Percentiles rank a stretch among this genome's conserved stretches.
These are phyloP conservation scores for Cyprinodon tularosa DNA, from an alignment of 2,113 vertebrate species.

Conservation along the genomic window DNA sequence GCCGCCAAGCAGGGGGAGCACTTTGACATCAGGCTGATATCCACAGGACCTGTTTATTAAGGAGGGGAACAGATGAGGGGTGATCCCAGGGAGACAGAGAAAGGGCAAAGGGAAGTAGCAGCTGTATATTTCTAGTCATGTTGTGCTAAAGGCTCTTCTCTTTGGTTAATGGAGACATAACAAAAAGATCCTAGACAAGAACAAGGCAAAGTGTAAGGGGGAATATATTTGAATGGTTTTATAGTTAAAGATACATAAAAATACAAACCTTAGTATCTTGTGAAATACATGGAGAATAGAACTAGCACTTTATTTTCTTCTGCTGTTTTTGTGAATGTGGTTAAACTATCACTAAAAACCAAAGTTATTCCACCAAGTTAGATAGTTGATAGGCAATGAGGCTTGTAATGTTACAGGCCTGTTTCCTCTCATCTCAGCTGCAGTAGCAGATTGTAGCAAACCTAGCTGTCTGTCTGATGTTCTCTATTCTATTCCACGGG, in stretches of 20 bases:
- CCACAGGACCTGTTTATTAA: conserved; percentile 81
- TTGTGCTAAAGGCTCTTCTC: conserved; percentile 3
- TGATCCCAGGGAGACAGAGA: conserved; percentile 7
- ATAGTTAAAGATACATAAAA: background rate
- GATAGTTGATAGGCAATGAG: background rate
- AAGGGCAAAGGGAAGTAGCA: background rate
- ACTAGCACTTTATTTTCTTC: background rate
- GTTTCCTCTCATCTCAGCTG: background rate
- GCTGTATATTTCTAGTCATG: conserved; percentile 11
- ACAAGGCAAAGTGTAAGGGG: conserved; percentile 11
- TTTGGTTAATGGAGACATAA: conserved; percentile 15
- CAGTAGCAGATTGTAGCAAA: no score
- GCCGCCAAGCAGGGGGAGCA: conserved; percentile 91
- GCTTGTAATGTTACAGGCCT: background rate
- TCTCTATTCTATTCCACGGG: no score
- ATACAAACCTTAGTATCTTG: background rate
- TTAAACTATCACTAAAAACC: background rate
- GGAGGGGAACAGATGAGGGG: background rate
- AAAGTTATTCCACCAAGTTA: background rate
- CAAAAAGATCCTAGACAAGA: background rate
- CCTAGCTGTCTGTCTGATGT: no score
- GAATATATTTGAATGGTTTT: conserved; percentile 20
- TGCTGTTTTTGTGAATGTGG: background rate
- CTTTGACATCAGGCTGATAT: conserved; percentile 88
- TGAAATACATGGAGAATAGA: no score